phyloP scores from a whole-genome alignment of 2,888 invertebrate genomes.

The Pseudanteris insignis region DNA sequence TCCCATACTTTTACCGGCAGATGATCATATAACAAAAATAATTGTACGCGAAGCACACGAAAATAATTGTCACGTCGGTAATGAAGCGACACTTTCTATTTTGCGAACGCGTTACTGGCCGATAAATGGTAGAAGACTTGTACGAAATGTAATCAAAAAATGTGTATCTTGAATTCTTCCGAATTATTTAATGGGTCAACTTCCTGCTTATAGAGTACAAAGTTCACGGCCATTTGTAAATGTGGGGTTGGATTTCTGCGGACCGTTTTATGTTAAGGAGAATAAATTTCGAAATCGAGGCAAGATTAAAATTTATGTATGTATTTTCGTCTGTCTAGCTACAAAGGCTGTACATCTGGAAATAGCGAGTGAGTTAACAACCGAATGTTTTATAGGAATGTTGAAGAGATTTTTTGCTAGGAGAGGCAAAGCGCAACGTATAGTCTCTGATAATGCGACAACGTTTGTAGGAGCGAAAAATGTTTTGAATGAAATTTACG shows the following conservation, averaged over 20 bases:
- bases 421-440: conserved; percentile 19
- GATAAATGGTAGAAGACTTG: background rate
- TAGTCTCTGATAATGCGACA: conserved; percentile 35
- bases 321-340: conserved; percentile 46
- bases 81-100: background rate
- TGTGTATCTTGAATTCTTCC: conserved; percentile 9
- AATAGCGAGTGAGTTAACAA: conserved; percentile 28
- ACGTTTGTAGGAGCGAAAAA: background rate
- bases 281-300: conserved; percentile 19
- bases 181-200: conserved; percentile 14
- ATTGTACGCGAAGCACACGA: conserved; percentile 6
- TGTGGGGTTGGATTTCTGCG: conserved; percentile 24
- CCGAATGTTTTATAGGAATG: conserved; percentile 27
- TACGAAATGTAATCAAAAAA: conserved; percentile 1
- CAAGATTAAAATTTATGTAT: conserved; percentile 42
- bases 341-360: conserved; percentile 41
- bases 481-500: background rate
- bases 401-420: conserved; percentile 29
- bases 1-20: conserved; percentile 8
- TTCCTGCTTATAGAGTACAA: conserved; percentile 10
- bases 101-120: conserved; percentile 11
- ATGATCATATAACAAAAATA: conserved; percentile 4
- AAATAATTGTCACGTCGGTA: conserved; percentile 4
- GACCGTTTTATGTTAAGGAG: conserved; percentile 37
- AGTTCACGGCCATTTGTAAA: conserved; percentile 8